Conservation (phyloP, 1,140 invertebrate species). For the Saccostrea cuccullata region DNA sequence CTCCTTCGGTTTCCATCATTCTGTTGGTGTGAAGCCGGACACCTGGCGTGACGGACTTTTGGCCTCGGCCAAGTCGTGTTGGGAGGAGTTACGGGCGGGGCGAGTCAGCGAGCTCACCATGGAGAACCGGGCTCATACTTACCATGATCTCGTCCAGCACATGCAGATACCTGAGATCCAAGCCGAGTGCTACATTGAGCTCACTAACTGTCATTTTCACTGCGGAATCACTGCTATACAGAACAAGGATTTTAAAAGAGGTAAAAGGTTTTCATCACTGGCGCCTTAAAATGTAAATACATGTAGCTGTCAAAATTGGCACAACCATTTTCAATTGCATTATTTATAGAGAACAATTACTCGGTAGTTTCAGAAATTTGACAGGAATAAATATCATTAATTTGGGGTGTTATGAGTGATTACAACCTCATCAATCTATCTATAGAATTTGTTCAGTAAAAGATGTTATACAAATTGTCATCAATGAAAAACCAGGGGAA, state of each 20-base stretch:
- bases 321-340: no score
- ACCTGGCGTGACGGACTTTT: conserved; percentile 46
- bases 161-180: conserved; percentile 45
- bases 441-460: no score
- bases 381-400: no score
- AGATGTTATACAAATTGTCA: no score
- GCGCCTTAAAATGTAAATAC: no score
- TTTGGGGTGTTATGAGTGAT: no score
- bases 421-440: no score
- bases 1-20: conserved; percentile 46
- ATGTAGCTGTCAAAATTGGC: no score
- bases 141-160: conserved; percentile 46
- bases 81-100: conserved; percentile 43
- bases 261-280: not conserved
- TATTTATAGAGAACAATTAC: no score
- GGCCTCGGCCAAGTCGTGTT: conserved; percentile 49
- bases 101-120: conserved; percentile 42
- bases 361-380: no score
- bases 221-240: conserved; percentile 49
- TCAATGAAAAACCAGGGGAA: no score
- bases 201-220: conserved; percentile 54
- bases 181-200: conserved; percentile 39
- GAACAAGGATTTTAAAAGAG: conserved; percentile 40
- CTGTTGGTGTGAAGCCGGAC: conserved; percentile 37
- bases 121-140: conserved; percentile 25